Evolutionary conservation across 2,797 vertebrate genomes (phyloP).

Genomic region (Gambelia wislizenii): DNA sequence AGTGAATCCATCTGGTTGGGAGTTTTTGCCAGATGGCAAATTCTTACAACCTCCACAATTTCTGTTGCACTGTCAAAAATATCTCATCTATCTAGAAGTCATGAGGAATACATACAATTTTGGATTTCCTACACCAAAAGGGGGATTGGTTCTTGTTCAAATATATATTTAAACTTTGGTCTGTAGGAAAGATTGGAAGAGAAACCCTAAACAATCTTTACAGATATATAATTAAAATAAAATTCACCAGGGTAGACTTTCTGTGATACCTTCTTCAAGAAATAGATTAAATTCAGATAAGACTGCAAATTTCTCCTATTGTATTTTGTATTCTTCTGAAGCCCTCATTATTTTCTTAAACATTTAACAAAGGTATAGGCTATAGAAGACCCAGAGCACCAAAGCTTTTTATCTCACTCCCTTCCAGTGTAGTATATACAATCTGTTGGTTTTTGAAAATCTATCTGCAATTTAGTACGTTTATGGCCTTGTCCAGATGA

Average conservation of each 20-base stretch:
- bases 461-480: neutral
- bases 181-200: neutral
- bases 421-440: neutral
- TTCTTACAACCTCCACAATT: constrained; percentile 55
- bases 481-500: neutral
- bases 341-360: neutral
- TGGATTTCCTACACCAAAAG: neutral
- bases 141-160: neutral
- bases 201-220: neutral
- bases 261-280: neutral
- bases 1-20: constrained; percentile 78
- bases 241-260: neutral
- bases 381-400: neutral
- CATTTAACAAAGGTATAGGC: neutral
- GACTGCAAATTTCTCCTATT: neutral
- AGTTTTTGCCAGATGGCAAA: constrained; percentile 77
- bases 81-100: constrained; percentile 27
- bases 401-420: neutral
- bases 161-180: neutral
- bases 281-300: neutral
- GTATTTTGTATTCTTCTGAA: neutral
- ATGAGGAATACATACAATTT: constrained; percentile 33
- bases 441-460: neutral
- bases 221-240: neutral
- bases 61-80: constrained; percentile 52